These are phyloP conservation scores for Erpobdella octoculata DNA, from an alignment of 2,888 invertebrate genomes.

Conservation along the genomic window DNA sequence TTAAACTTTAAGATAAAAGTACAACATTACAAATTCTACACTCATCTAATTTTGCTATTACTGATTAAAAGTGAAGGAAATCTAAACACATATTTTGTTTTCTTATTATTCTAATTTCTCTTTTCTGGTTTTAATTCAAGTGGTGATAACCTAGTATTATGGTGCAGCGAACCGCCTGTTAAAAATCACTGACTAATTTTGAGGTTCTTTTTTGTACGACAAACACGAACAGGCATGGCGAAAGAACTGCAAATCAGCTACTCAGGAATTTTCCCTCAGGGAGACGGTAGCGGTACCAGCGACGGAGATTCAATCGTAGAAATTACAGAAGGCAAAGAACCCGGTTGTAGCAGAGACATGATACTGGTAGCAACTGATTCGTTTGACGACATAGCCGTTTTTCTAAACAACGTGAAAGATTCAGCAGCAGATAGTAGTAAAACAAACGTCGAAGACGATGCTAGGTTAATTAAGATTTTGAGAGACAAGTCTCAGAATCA, in stretches of 20 bases:
- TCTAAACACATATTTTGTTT: too few relatives aligned
- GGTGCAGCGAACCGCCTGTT: too few relatives aligned
- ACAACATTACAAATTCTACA: too few relatives aligned
- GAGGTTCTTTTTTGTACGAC: too few relatives aligned
- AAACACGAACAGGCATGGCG: neutral
- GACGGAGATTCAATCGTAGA: conserved; percentile 23
- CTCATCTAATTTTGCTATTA: too few relatives aligned
- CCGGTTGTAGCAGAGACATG: conserved; percentile 62
- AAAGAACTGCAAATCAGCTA: conserved; percentile 11
- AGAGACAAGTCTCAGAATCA: too few relatives aligned
- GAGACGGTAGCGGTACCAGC: neutral
- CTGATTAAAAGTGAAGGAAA: too few relatives aligned
- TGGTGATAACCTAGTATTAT: too few relatives aligned
- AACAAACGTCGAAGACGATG: neutral
- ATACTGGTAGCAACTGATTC: conserved; percentile 60
- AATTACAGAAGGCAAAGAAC: conserved; percentile 50
- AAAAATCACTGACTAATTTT: too few relatives aligned
- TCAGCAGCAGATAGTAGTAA: neutral
- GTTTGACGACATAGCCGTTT: conserved; percentile 43
- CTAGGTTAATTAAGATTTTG: neutral
- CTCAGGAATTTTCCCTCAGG: conserved; percentile 4
- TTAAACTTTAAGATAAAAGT: too few relatives aligned
- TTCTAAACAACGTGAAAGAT: conserved; percentile 16
- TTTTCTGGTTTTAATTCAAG: too few relatives aligned
- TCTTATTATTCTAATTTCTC: too few relatives aligned